phyloP scores from a whole-genome alignment of 2,888 invertebrate genomes.

The Chesias legatella region DNA sequence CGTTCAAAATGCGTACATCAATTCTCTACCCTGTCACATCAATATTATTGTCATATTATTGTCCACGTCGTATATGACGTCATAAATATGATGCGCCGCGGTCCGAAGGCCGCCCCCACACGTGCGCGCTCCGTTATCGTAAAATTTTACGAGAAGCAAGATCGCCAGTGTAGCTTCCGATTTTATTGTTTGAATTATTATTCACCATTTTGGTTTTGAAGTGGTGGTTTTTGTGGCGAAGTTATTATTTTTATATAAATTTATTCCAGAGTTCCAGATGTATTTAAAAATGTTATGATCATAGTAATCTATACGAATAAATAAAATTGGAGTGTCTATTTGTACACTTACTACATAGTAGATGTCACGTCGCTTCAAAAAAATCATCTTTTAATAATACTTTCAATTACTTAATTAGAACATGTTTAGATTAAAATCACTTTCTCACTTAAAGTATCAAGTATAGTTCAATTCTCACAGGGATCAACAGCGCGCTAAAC shows the following conservation, averaged over 20 bases:
- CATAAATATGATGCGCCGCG: constrained; percentile 61
- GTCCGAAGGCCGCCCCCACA: constrained; percentile 43
- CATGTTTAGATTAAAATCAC: too few species aligned
- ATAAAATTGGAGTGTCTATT: too few species aligned
- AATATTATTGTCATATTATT: constrained; percentile 11
- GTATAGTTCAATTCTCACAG: too few species aligned
- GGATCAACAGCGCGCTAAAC: background rate
- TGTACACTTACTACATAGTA: too few species aligned
- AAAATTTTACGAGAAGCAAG: constrained; percentile 65
- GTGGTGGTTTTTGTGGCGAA: background rate
- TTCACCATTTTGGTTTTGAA: constrained; percentile 33
- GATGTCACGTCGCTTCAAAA: too few species aligned
- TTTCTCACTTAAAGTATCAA: too few species aligned
- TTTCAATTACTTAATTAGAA: too few species aligned
- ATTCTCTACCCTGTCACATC: constrained; percentile 13
- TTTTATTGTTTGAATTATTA: constrained; percentile 32
- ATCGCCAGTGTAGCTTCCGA: constrained; percentile 44
- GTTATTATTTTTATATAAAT: too few species aligned
- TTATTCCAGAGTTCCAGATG: too few species aligned
- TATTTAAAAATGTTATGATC: too few species aligned
- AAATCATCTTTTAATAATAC: too few species aligned
- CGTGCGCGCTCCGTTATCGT: constrained; percentile 67
- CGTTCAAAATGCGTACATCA: constrained; percentile 8
- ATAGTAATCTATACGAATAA: too few species aligned
- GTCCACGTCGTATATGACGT: constrained; percentile 41